phyloP scores from a whole-genome alignment of 2,797 vertebrate species.

The Ciconia nigra region DNA sequence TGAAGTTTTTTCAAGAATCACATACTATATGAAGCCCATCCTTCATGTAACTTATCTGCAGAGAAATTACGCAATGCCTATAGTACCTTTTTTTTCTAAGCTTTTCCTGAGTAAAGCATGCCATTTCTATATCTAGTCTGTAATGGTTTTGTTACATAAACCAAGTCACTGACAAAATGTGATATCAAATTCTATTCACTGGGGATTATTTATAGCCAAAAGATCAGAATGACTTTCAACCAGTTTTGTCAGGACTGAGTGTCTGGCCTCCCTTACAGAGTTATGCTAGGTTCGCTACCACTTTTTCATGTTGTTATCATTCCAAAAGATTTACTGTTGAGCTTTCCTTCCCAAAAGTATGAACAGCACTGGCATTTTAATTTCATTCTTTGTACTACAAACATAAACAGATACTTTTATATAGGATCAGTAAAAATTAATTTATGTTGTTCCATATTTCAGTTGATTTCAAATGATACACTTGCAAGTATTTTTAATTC shows the following conservation, averaged over 20 bases:
- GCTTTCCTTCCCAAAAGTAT: not conserved
- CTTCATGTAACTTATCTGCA: not conserved
- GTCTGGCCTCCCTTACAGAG: not conserved
- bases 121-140: not conserved
- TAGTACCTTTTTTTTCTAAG: not conserved
- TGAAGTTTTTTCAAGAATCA: not conserved
- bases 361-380: not conserved
- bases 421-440: not conserved
- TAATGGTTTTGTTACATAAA: not conserved
- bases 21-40: not conserved
- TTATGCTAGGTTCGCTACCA: not conserved
- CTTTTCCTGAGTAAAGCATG: not conserved
- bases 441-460: not conserved
- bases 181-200: constrained; percentile 27
- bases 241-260: constrained; percentile 6
- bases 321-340: not conserved
- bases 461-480: not conserved
- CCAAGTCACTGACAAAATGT: not conserved
- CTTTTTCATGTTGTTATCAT: not conserved
- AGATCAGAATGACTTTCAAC: constrained; percentile 34
- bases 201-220: constrained; percentile 15
- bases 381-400: not conserved
- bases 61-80: not conserved
- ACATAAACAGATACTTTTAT: not conserved
- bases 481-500: not conserved